phyloP scores from a whole-genome alignment of 2,113 vertebrate genomes.

The Heterotilapia buettikoferi region DNA sequence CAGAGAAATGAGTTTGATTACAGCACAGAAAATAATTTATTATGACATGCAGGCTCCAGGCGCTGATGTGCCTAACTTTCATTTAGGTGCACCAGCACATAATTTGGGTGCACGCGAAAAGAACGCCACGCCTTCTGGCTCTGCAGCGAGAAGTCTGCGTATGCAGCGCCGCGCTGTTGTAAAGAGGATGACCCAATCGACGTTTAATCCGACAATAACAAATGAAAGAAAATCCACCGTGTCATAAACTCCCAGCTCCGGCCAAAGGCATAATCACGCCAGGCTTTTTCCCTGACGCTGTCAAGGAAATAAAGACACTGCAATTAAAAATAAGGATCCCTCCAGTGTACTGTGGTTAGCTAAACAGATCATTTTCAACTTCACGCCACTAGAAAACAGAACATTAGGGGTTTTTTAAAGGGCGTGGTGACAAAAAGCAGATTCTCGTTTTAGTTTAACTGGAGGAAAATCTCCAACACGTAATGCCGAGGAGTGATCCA shows the following conservation, averaged over 20 bases:
- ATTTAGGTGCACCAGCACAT: not conserved
- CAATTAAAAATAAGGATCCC: not conserved
- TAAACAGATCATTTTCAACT: conserved; percentile 1
- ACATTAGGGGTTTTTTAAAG: not conserved
- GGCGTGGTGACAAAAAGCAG: not conserved
- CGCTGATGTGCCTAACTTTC: not conserved
- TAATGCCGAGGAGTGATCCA: not conserved
- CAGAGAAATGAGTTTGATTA: not conserved
- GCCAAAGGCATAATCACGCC: not conserved
- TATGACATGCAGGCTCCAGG: not conserved
- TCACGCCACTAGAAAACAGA: not conserved
- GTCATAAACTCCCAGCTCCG: not conserved
- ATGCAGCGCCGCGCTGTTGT: not conserved
- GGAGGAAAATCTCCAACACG: not conserved
- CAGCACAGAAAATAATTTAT: not conserved
- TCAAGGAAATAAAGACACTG: not conserved
- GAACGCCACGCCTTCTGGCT: not conserved
- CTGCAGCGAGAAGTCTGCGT: not conserved
- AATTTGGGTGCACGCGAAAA: not conserved
- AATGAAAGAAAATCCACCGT: not conserved
- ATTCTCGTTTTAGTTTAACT: not conserved
- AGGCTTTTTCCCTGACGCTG: not conserved
- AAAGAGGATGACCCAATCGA: not conserved
- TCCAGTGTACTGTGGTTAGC: not conserved
- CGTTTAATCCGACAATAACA: not conserved